Evolutionary conservation across 1,140 invertebrate species (phyloP).

Genomic region (Xylocopa sonorina): DNA sequence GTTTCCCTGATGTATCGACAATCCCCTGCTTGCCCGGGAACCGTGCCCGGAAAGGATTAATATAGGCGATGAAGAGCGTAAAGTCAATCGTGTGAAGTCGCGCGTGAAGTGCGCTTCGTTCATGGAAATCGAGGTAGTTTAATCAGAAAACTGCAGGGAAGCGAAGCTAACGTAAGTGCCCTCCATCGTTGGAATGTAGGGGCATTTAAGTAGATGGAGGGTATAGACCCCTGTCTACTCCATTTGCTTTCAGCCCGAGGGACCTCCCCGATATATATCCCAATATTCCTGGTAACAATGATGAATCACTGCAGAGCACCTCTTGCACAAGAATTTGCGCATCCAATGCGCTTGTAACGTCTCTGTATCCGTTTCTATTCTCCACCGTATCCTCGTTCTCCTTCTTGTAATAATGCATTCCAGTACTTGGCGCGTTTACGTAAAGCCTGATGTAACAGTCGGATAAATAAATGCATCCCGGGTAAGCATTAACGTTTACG

Average conservation of each 20-base stretch:
- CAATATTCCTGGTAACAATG: conserved; percentile 71
- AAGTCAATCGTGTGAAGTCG: conserved; percentile 58
- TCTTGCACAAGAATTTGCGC: conserved; percentile 70
- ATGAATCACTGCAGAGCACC: conserved; percentile 68
- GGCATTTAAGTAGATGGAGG: conserved; percentile 71
- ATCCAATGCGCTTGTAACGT: conserved; percentile 59
- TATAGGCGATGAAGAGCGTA: conserved; percentile 18
- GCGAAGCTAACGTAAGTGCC: conserved; percentile 49
- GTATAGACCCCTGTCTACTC: conserved; percentile 69
- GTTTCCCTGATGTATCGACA: background rate
- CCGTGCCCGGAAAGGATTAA: conserved; percentile 44
- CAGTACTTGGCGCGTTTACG: conserved; percentile 49
- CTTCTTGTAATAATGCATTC: conserved; percentile 48
- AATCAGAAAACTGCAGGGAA: conserved; percentile 67
- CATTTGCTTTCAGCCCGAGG: conserved; percentile 66
- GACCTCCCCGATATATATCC: conserved; percentile 68
- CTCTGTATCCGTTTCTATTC: conserved; percentile 47
- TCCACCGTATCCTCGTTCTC: conserved; percentile 2
- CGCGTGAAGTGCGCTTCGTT: conserved; percentile 51
- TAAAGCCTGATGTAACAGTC: conserved; percentile 58
- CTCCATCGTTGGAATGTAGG: conserved; percentile 60
- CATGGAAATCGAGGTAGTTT: conserved; percentile 64
- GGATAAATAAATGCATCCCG: conserved; percentile 33
- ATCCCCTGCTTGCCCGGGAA: background rate
- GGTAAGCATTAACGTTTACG: conserved; percentile 21